Percentiles rank a stretch among this genome's conserved stretches.
Conservation (phyloP, 92 coral and sea anemone genomes). For the Meandrina meandrites region DNA sequence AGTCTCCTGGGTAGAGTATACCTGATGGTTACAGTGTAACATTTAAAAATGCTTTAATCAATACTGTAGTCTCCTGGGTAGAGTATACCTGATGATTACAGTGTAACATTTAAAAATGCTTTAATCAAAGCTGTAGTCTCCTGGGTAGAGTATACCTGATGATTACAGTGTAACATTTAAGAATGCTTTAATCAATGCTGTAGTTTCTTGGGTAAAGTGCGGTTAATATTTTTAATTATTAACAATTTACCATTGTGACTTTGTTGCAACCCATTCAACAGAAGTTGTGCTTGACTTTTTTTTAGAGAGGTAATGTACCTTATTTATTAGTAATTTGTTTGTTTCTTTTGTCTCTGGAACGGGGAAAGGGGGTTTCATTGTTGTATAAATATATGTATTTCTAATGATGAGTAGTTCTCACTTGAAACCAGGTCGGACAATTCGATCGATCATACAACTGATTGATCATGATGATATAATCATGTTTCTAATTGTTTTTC, state of each 20-base stretch:
- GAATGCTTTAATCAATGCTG: not conserved
- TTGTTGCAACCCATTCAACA: not conserved
- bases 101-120: too few species aligned
- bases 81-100: too few species aligned
- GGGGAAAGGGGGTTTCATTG: too few species aligned
- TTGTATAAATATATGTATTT: not conserved
- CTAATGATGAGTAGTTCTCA: not conserved
- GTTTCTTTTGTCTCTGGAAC: too few species aligned
- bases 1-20: not conserved
- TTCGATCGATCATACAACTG: too few species aligned
- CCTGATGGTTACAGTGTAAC: not conserved
- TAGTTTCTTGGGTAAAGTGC: not conserved
- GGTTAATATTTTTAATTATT: not conserved
- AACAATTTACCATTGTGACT: not conserved
- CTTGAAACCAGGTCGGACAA: not conserved
- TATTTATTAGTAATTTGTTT: not conserved
- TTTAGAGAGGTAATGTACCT: conserved; percentile 1
- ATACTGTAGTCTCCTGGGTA: not conserved
- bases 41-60: not conserved
- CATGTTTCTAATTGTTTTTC: too few species aligned
- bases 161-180: not conserved
- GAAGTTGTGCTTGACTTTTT: not conserved
- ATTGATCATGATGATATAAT: too few species aligned
- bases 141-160: not conserved
- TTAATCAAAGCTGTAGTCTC: too few species aligned